phyloP scores from a whole-genome alignment of 2,888 invertebrate species.

The Mythimna albipuncta region DNA sequence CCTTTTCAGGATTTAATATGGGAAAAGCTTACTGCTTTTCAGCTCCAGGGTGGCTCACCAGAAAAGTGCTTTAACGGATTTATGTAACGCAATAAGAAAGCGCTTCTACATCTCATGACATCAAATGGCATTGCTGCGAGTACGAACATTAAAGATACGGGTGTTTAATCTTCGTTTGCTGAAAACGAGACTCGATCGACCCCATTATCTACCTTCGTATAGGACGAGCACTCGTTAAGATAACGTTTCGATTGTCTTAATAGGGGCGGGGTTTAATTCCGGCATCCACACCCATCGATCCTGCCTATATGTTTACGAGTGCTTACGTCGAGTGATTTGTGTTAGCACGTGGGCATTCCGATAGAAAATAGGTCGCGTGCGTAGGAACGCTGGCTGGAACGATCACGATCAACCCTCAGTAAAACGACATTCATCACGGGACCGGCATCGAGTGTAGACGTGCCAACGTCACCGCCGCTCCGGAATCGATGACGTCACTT shows the following conservation, averaged over 20 bases:
- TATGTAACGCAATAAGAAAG: constrained; percentile 18
- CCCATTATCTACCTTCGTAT: constrained; percentile 36
- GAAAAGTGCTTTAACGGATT: constrained; percentile 19
- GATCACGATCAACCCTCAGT: constrained; percentile 55
- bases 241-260: constrained; percentile 63
- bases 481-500: constrained; percentile 73
- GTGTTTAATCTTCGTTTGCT: constrained; percentile 31
- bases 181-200: constrained; percentile 39
- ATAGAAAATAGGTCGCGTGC: constrained; percentile 57
- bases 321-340: constrained; percentile 64
- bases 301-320: constrained; percentile 52
- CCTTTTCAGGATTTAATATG: constrained; percentile 25
- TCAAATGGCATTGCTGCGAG: constrained; percentile 23
- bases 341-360: constrained; percentile 48
- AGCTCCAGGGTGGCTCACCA: neutral
- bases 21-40: constrained; percentile 15
- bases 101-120: constrained; percentile 18
- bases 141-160: constrained; percentile 32
- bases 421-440: constrained; percentile 69
- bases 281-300: constrained; percentile 55
- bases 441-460: constrained; percentile 61
- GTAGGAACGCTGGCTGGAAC: constrained; percentile 35
- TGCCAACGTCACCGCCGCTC: constrained; percentile 64
- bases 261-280: constrained; percentile 64
- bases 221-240: constrained; percentile 55